phyloP scores from a whole-genome alignment of 53 echinoderm and acorn worm genomes.

The Pentamera pediparva region DNA sequence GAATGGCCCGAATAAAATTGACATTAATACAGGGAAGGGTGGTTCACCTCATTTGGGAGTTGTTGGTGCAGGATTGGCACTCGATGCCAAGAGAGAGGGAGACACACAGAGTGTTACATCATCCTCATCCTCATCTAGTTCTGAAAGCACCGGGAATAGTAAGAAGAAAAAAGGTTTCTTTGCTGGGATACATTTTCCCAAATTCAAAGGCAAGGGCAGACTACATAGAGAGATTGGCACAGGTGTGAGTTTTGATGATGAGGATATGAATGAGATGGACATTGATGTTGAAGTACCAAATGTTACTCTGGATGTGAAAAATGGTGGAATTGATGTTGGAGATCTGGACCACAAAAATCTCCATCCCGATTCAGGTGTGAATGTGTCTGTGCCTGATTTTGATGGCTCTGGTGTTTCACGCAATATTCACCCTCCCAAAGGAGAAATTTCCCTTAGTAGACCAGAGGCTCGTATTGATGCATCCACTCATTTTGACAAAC shows the following conservation, averaged over 20 bases:
- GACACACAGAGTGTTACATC: constrained; percentile 10
- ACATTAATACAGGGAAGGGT: no score
- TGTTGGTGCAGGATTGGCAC: neutral
- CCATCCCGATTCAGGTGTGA: neutral
- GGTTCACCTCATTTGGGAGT: no score
- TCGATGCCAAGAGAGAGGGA: neutral
- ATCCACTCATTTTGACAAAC: no score
- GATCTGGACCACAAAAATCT: neutral
- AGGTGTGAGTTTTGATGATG: constrained; percentile 10
- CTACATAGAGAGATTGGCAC: constrained; percentile 9
- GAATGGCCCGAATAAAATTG: neutral
- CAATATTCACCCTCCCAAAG: neutral
- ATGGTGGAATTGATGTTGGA: neutral
- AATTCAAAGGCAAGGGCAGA: constrained; percentile 30
- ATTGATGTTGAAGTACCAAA: neutral
- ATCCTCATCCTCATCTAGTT: constrained; percentile 6
- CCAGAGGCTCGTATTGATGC: neutral
- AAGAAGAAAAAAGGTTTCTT: constrained; percentile 60
- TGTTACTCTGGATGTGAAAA: neutral
- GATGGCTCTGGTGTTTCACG: neutral
- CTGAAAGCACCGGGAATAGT: neutral
- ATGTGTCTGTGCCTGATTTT: neutral
- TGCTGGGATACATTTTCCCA: constrained; percentile 58
- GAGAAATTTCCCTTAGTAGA: neutral
- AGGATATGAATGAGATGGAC: neutral